Evolutionary conservation across 2,113 vertebrate genomes (phyloP).

Genomic region (Sigmodon hispidus): DNA sequence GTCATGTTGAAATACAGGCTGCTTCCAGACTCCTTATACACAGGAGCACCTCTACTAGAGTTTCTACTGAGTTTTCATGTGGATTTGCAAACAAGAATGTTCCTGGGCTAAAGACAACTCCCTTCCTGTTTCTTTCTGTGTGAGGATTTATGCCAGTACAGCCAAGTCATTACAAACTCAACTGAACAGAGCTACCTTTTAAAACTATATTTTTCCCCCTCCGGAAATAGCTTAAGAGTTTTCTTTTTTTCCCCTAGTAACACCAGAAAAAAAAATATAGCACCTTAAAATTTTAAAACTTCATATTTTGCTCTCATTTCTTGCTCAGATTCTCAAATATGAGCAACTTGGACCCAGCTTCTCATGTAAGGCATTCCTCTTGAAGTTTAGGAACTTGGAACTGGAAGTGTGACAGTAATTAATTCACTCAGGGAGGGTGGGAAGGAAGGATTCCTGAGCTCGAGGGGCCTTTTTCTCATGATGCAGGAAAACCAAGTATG

Average conservation of each 20-base stretch:
- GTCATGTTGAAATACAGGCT: not conserved
- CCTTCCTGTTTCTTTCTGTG: not conserved
- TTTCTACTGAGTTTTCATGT: not conserved
- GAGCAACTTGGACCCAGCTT: not conserved
- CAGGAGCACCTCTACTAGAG: not conserved
- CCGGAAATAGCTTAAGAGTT: not conserved
- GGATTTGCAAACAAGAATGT: not conserved
- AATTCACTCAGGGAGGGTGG: not conserved
- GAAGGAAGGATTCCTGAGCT: not conserved
- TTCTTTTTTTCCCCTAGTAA: not conserved
- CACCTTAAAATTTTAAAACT: not conserved
- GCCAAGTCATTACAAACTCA: not conserved
- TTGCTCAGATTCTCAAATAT: conserved; percentile 32
- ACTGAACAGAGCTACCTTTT: not conserved
- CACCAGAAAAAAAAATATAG: not conserved
- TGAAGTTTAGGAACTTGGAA: not conserved
- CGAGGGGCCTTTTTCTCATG: not conserved
- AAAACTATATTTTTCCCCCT: not conserved
- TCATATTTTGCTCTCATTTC: not conserved
- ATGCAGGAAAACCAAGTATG: not conserved
- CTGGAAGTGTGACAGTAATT: accelerated
- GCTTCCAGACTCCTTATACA: not conserved
- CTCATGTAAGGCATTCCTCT: not conserved
- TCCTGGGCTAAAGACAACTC: not conserved
- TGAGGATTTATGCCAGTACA: not conserved